Percentiles rank a stretch among this genome's conserved stretches.
phyloP scores from a whole-genome alignment of 1,140 invertebrate genomes.

The Cepaea nemoralis region DNA sequence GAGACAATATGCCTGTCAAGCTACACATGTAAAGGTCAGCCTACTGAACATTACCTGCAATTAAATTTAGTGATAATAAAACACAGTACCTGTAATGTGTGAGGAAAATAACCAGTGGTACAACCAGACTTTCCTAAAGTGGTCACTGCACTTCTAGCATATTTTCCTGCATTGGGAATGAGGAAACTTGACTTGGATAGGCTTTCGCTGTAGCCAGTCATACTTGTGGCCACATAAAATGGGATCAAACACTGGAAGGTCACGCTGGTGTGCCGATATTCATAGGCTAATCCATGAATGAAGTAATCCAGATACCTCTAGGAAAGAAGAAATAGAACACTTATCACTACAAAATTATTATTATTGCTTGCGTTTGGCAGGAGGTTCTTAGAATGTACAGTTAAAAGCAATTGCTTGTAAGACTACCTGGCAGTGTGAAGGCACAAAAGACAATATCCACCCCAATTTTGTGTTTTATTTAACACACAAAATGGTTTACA shows the following conservation, averaged over 20 bases:
- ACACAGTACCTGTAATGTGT: conserved; percentile 86
- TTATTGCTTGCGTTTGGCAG: too few species aligned
- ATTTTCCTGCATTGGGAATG: conserved; percentile 84
- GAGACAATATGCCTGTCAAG: too few species aligned
- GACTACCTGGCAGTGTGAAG: too few species aligned
- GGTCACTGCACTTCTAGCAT: conserved; percentile 82
- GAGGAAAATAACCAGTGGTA: conserved; percentile 89
- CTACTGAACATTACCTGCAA: too few species aligned
- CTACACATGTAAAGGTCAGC: too few species aligned
- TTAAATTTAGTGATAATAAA: too few species aligned
- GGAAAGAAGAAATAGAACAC: neutral
- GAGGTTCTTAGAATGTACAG: too few species aligned
- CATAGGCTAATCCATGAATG: conserved; percentile 82
- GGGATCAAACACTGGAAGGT: conserved; percentile 88
- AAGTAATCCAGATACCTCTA: conserved; percentile 79
- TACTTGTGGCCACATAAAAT: conserved; percentile 89
- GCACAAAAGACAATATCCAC: too few species aligned
- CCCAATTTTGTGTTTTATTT: too few species aligned
- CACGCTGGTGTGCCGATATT: conserved; percentile 83
- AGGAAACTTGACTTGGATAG: conserved; percentile 81
- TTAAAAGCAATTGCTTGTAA: too few species aligned
- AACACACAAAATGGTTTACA: too few species aligned
- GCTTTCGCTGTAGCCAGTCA: conserved; percentile 85
- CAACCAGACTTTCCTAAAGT: conserved; percentile 83
- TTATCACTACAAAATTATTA: too few species aligned